A percentile compares a stretch with the other conserved stretches of the same genome.
Evolutionary conservation across 2,797 vertebrate genomes (phyloP).

Genomic region (Anguilla anguilla): DNA sequence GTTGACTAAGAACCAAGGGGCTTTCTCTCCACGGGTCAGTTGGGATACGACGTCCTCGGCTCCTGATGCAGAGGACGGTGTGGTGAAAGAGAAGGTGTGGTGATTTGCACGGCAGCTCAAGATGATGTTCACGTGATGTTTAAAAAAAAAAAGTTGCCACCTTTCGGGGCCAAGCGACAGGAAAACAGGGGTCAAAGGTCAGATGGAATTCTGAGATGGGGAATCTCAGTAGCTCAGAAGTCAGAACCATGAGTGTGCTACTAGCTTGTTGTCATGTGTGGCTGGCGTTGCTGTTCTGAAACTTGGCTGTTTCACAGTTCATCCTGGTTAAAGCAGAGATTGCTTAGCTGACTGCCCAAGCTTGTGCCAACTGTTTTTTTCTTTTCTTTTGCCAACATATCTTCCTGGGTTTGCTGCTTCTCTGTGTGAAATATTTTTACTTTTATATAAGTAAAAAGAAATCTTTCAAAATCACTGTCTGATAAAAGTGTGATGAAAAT

Average conservation of each 20-base stretch:
- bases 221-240: neutral
- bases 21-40: neutral
- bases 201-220: neutral
- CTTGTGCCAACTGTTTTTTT: neutral
- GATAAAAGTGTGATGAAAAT: neutral
- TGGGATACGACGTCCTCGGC: slow-evolving; percentile 10
- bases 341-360: neutral
- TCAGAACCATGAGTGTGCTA: neutral
- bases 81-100: neutral
- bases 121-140: neutral
- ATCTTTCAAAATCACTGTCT: neutral
- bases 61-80: neutral
- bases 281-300: neutral
- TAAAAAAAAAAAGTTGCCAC: neutral
- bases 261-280: neutral
- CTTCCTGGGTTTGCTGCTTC: slow-evolving; percentile 9
- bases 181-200: neutral
- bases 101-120: neutral
- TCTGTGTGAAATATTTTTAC: slow-evolving; percentile 10
- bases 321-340: neutral
- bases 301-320: neutral
- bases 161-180: neutral
- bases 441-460: neutral
- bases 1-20: slow-evolving; percentile 9
- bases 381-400: neutral